Evolutionary conservation across 2,797 vertebrate species (phyloP), one percentile per base, ranked within the genome.

Genomic region (Enteromius fasciolatus): DNA sequence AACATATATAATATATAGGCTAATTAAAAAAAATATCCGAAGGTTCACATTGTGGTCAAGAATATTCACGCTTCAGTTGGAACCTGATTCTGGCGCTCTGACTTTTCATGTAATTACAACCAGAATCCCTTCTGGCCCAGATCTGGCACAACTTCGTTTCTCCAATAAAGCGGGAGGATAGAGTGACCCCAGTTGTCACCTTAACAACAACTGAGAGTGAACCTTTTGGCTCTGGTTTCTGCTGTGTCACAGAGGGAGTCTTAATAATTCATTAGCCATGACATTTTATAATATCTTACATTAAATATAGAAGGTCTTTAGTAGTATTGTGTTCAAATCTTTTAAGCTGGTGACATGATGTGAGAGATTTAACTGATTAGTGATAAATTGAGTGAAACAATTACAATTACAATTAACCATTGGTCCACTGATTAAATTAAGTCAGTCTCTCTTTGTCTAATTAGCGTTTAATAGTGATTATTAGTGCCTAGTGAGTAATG

Each of bases 191-290:
- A 74, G 18, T 8, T 70, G 23, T 52, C 44, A 74, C 75, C 41
- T 73, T 20, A 44, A 70, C 14, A 46, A 63, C 67, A 77, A 39
- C 28, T 57, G n/a, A 80, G 33, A 63, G 50, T 23, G 67, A 48
- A 61, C 82, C 50, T 28, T 20, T 67, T 78, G 70, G 61, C 74
- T 84, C 39, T 33, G 15, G 25, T 73, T 86, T 84, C 82, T 74
- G 50, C 78, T 68, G 59, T 57, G 54, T 78, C 67, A 61, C n/a
- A 18, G 5, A 44, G 33, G 46, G n/a, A 20, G 7, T 25, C 31
- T 86, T 61, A 84, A 86, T 82, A 33, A 86, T 84, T 67, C 9
- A 86, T 76, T 39, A 72, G 20, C 66, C 3, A 25, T 48, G 39
- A 63, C 39, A 63, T 77, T 70, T 59, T n/a, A 69, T 70, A 59